Evolutionary conservation across 2,888 invertebrate genomes (phyloP), one percentile per base, ranked within the genome.

Genomic region (Synanthedon tipuliformis): DNA sequence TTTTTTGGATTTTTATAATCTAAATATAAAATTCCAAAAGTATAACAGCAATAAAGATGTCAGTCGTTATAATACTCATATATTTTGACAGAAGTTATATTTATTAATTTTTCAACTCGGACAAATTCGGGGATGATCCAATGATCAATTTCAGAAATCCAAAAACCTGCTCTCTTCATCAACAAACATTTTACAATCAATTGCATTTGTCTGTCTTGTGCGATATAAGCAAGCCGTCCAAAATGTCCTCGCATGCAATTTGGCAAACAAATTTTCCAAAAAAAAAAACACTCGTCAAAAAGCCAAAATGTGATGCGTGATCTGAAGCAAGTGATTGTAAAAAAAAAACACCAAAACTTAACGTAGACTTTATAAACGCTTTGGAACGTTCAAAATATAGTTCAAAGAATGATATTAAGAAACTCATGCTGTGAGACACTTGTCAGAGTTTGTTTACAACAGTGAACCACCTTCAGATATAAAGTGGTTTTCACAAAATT

Each of bases 351-450:
- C 65, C 18, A 65, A 58, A 60, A 50, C 57, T 66, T 67, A 62
- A 68, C 71, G 73, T 63, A 59, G 73, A 79, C 78, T n/a, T n/a
- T 79, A 80, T 78, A 81, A 82, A 83, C 84, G 83, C 85, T 73
- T 73, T 63, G 65, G 68, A 67, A 64, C 54, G 57, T 57, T 56
- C 50, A 55, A 56, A 58, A 51, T 54, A 15, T 54, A 15, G 41
- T 34, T 34, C 34, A 34, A 34, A 34, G 34, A 34, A 34, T 34
- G 1, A 50, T 34, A 50, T 45, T 49, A 48, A 59, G 63, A 62
- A 63, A 57, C 16, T 61, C 78, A 80, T 78, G 78, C 78, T 69
- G 54, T 60, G 61, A 60, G 40, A 60, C 52, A 54, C 58, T 57
- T 57, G 56, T 58, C 54, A 50, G 51, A 53, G 34, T 34, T 34